Base-by-base conservation (phyloP, 2,797 vertebrate genomes). In the Australoheros facetus region DNA sequence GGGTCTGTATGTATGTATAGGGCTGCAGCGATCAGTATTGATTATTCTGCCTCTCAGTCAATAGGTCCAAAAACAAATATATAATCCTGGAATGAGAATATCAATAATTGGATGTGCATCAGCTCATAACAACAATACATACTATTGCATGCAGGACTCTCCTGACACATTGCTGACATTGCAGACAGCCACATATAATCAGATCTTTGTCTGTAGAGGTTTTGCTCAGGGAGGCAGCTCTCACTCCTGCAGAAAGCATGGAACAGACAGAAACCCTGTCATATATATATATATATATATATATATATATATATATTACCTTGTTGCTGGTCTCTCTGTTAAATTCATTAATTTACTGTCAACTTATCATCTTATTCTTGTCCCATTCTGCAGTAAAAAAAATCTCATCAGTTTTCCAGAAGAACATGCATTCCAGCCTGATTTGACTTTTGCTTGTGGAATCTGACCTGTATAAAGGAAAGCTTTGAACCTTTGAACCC, bases 171-270 rank as follows among this genome's bases (percentile, higher is more conserved):
- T 62, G 19, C 21, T 45, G 55, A 7, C 13, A 66, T 34, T 30
- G 58, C 14, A n/a, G 16, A 51, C 62, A 69, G 6, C 10, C 42
- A n/a, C 10, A 28, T 32, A 77, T 30, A 66, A 73, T 26, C 53
- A 74, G 26, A 72, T 74, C 71, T 74, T 71, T 75, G 42, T 83
- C 11, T 30, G 14, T 12, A 42, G 37, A 56, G 64, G 83, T 66
- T 17, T 34, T 73, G 32, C 54, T 70, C 56, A 56, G 34, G n/a
- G 13, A n/a, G 17, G 3, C 26, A 45, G 3, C 37, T 37, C 66
- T 75, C 8, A 7, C 30, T 73, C 21, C 60, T 79, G 26, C 51
- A 80, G 21, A 55, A 34, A 42, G 17, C 54, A 64, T 16, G 34
- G 30, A 30, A 51, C 42, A 30, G 11, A 48, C 23, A 30, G 16